Evolutionary conservation across 1,140 invertebrate genomes (phyloP), one percentile per base, ranked within the genome.

Genomic region (Heliconius melpomene): DNA sequence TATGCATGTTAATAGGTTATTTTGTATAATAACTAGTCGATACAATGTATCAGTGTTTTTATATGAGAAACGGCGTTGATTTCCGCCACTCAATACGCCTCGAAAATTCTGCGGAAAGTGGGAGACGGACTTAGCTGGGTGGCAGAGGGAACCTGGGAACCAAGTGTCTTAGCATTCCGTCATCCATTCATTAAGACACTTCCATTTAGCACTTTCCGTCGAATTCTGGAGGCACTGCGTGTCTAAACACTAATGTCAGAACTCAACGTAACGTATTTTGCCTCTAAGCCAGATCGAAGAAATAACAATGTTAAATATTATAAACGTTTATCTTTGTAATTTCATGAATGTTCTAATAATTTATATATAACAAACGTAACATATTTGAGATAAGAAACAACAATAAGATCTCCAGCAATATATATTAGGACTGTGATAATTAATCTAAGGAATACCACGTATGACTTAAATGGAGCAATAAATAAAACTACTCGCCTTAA

Each of bases 401-500:
- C 60, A 66, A 66, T 66, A 66, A 66, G 60, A 29, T 66, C 54
- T 26, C 13, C 0, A 57, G 26, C 52, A 36, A 54, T 60, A 75
- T 57, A 57, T 75, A 75, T 75, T n/a, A 38, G 50, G 32, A n/a
- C 23, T 66, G 60, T 23, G 7, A 57, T 75, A 79, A 79, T 75
- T 71, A 71, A 75, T 66, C 60, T 79, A 66, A 60, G 54, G 40
- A 57, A 50, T 79, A 75, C 74, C 72, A 38, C 54, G 46, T 74
- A 79, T 54, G 57, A 79, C 74, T 74, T 75, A 40, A 36, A 75
- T 26, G 74, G 46, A 46, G 73, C 60, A 38, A 75, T 79, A 79
- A 79, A 79, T 79, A 75, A 75, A 50, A 29, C 54, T 66, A 72
- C 57, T 52, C 26, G 78, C 60, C 8, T 40, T 52, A 66, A 79